phyloP scores from a whole-genome alignment of 2,113 vertebrate species.

The Lathamus discolor region DNA sequence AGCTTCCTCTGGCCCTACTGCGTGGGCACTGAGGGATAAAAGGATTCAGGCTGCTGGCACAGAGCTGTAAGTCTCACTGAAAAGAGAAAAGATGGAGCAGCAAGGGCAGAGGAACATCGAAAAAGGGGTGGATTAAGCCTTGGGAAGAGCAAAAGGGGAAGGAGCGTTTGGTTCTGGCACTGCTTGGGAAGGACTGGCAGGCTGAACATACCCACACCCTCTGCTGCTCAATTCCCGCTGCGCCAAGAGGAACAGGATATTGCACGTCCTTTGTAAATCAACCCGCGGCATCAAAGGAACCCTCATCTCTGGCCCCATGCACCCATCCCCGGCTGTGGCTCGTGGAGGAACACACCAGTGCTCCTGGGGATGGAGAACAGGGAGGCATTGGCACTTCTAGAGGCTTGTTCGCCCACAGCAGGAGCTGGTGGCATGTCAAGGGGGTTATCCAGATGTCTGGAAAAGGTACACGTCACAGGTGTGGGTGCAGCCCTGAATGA shows the following conservation, averaged over 20 bases:
- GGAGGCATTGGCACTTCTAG: neutral
- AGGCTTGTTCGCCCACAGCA: neutral
- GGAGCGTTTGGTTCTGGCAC: fast-evolving
- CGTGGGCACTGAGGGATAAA: neutral
- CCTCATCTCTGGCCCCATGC: fast-evolving
- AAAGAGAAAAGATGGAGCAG: neutral
- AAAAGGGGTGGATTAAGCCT: neutral
- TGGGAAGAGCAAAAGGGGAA: neutral
- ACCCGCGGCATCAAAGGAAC: neutral
- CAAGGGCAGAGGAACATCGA: neutral
- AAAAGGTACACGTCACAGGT: fast-evolving
- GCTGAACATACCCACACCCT: neutral
- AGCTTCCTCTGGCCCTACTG: neutral
- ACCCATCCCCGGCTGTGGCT: neutral
- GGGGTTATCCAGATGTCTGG: neutral
- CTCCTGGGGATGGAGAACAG: fast-evolving
- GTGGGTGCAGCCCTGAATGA: fast-evolving
- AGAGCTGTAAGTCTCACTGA: neutral
- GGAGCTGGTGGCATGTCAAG: neutral
- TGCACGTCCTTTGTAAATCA: neutral
- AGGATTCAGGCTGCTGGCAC: neutral
- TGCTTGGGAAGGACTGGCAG: neutral
- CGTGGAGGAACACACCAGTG: neutral
- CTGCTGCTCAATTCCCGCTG: neutral
- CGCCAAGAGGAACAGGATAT: neutral